Evolutionary conservation across 2,888 invertebrate genomes (phyloP).

Genomic region (Gibbula magus): DNA sequence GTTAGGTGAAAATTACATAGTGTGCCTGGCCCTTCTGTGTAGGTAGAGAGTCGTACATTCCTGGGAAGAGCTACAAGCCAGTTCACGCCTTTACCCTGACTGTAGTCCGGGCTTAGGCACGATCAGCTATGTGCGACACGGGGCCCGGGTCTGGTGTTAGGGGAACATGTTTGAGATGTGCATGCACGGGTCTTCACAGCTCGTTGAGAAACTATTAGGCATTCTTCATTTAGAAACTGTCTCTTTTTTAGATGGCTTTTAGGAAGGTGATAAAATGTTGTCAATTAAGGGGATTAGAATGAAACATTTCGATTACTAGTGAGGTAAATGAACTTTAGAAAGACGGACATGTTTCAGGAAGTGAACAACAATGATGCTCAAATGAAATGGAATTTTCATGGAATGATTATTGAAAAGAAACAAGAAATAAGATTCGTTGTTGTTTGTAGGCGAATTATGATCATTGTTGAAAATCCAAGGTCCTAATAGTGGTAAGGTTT

Average conservation of each 20-base stretch:
- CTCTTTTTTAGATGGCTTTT: background rate
- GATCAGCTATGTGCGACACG: background rate
- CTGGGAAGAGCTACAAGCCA: background rate
- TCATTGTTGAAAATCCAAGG: too few relatives aligned
- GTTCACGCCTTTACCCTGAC: background rate
- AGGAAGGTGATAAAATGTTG: too few relatives aligned
- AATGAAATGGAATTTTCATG: too few relatives aligned
- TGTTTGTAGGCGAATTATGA: too few relatives aligned
- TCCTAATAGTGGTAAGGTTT: too few relatives aligned
- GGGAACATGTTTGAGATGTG: background rate
- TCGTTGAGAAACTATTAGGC: background rate
- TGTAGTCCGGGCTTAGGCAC: background rate
- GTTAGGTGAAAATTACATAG: background rate
- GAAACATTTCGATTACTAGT: too few relatives aligned
- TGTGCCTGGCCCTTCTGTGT: background rate
- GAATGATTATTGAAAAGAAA: too few relatives aligned
- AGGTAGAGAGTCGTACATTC: background rate
- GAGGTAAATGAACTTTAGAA: too few relatives aligned
- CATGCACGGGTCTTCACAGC: background rate
- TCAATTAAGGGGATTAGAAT: too few relatives aligned
- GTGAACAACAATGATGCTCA: too few relatives aligned
- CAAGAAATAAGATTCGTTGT: too few relatives aligned
- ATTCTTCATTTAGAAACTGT: slow-evolving; percentile 3
- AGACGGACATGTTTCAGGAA: too few relatives aligned
- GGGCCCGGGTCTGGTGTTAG: background rate